These are phyloP conservation scores for Spodoptera litura DNA, from an alignment of 1,140 invertebrate genomes.

Conservation along the genomic window DNA sequence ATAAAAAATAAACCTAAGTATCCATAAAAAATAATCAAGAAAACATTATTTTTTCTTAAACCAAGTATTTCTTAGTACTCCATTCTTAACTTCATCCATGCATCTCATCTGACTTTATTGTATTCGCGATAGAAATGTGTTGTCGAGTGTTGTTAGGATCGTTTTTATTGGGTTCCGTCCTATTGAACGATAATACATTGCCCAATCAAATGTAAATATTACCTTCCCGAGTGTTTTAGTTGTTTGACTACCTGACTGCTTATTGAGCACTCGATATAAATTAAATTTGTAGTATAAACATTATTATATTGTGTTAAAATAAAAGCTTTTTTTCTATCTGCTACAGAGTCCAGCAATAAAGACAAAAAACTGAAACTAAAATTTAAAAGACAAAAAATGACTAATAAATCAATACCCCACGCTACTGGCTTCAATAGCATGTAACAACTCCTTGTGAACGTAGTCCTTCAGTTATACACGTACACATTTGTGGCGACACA, in stretches of 20 bases:
- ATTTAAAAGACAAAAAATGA: no score
- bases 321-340: no score
- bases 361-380: no score
- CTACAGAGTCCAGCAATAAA: no score
- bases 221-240: not conserved
- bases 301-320: no score
- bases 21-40: not conserved
- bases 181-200: constrained; percentile 30
- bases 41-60: not conserved
- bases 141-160: constrained; percentile 4
- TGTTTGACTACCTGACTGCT: not conserved
- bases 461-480: no score
- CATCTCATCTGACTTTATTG: constrained; percentile 16
- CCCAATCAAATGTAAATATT: constrained; percentile 40
- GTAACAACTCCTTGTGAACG: no score
- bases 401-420: no score
- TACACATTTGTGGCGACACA: no score
- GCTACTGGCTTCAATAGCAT: no score
- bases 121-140: constrained; percentile 23
- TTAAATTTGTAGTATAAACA: no score
- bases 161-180: constrained; percentile 30
- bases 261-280: no score
- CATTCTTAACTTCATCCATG: not conserved
- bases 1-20: not conserved
- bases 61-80: not conserved